phyloP scores from a whole-genome alignment of 2,113 vertebrate genomes.

The Scalopus aquaticus region DNA sequence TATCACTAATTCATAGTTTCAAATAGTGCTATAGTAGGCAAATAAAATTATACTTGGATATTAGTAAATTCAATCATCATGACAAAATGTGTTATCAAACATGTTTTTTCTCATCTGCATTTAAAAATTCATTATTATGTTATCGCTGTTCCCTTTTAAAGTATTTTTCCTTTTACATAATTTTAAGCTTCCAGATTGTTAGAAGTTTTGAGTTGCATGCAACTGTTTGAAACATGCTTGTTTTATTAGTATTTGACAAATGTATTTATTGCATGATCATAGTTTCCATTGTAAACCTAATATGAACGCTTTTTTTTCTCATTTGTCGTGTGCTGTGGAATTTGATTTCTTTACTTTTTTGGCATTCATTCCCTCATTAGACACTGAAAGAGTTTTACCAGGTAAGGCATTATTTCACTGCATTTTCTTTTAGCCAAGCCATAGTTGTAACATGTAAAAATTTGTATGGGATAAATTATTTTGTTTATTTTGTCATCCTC shows the following conservation, averaged over 20 bases:
- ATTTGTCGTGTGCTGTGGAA: slow-evolving; percentile 92
- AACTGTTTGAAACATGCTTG: slow-evolving; percentile 71
- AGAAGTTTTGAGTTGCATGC: slow-evolving; percentile 74
- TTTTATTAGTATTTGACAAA: slow-evolving; percentile 79
- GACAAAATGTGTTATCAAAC: slow-evolving; percentile 33
- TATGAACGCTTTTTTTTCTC: slow-evolving; percentile 88
- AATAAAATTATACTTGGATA: slow-evolving; percentile 38
- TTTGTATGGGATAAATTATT: slow-evolving; percentile 66
- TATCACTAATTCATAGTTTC: slow-evolving; percentile 51
- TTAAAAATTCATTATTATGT: slow-evolving; percentile 57
- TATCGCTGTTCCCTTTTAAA: slow-evolving; percentile 39
- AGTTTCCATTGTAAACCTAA: slow-evolving; percentile 87
- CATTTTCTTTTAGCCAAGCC: slow-evolving; percentile 86
- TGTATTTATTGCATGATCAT: slow-evolving; percentile 86
- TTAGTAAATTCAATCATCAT: slow-evolving; percentile 20
- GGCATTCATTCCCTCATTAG: slow-evolving; percentile 95
- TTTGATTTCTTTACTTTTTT: slow-evolving; percentile 94
- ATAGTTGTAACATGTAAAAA: slow-evolving; percentile 84
- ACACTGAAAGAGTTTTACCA: slow-evolving; percentile 98
- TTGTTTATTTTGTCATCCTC: slow-evolving; percentile 75
- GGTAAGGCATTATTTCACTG: slow-evolving; percentile 94
- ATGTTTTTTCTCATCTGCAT: slow-evolving; percentile 48
- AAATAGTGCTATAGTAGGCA: slow-evolving; percentile 22
- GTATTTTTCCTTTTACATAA: slow-evolving; percentile 63
- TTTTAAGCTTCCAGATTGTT: slow-evolving; percentile 61